Conservation (phyloP, 2,888 invertebrate species). For the Branchellion lobata region DNA sequence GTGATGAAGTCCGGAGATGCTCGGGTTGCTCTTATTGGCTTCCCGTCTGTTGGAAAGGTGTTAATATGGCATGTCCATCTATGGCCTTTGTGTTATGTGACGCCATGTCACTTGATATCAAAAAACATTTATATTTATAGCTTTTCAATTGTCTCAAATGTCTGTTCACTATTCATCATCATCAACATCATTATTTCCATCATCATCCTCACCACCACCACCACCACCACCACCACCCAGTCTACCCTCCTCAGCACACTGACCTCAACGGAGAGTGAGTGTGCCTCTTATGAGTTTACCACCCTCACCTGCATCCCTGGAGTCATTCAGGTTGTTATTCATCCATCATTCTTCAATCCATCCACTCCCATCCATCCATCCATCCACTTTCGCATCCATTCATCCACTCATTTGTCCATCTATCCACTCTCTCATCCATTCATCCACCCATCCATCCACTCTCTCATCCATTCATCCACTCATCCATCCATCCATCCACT, state of each 20-base stretch:
- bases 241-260: conserved; percentile 91
- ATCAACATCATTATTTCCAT: no score
- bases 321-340: conserved; percentile 74
- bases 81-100: neutral
- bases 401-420: conserved; percentile 52
- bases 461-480: conserved; percentile 31
- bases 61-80: conserved; percentile 44
- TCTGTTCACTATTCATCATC: no score
- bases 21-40: conserved; percentile 92
- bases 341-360: neutral
- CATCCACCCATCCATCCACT: no score
- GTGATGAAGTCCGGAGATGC: conserved; percentile 99
- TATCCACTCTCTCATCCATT: no score
- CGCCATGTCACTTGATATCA: neutral
- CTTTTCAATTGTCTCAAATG: no score
- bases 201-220: no score
- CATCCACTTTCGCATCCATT: no score
- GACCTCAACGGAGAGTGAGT: conserved; percentile 93
- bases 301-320: conserved; percentile 98
- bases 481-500: no score
- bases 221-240: conserved; percentile 63
- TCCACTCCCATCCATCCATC: neutral
- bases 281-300: conserved; percentile 96
- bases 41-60: conserved; percentile 95
- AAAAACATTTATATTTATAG: neutral